Base-by-base conservation (phyloP, 2,797 vertebrate genomes). In the Cryptoblepharus egeriae region DNA sequence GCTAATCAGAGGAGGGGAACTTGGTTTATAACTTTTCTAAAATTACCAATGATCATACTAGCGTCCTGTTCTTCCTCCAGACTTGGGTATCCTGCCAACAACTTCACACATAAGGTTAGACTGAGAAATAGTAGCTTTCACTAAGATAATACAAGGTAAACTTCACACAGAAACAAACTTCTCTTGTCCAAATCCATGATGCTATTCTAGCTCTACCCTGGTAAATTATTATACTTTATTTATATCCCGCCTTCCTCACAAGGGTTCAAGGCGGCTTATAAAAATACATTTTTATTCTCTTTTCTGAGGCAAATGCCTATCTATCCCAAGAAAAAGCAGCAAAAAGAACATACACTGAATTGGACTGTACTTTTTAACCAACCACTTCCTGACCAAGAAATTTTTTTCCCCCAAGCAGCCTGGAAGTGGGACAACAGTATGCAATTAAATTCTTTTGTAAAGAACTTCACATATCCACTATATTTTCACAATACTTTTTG, bases 401-500 rank as follows among this genome's bases (percentile, higher is more conserved):
- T 4, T 7, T 24, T 20, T 77, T n/a, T n/a, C n/a, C n/a, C 22
- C 61, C 42, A 52, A 52, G 22, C 30, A 67, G 22, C n/a, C 20
- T 52, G 32, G 30, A 77, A 35, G 11, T 12, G 1, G 13, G 55
- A 24, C 15, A 55, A n/a, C n/a, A n/a, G n/a, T n/a, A n/a, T 79
- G 28, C 32, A 70, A 72, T 1, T 72, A 85, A 58, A 68, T 78
- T n/a, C 24, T 58, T 49, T n/a, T 80, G 37, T 5, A 79, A n/a
- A 26, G 37, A 30, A 69, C 6, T 28, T 22, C 24, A 79, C 9
- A 20, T 8, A 28, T 52, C 26, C 45, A 42, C 5, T 28, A 58
- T 3, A 42, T 49, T 16, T 71, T 28, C 39, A 35, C 16, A 72
- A 45, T 49, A 72, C 13, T 35, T 3, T 30, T 76, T 9, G 15